A percentile compares a stretch with the other conserved stretches of the same genome.
Evolutionary conservation across 2,888 invertebrate genomes (phyloP).

Genomic region (Rhagium mordax): DNA sequence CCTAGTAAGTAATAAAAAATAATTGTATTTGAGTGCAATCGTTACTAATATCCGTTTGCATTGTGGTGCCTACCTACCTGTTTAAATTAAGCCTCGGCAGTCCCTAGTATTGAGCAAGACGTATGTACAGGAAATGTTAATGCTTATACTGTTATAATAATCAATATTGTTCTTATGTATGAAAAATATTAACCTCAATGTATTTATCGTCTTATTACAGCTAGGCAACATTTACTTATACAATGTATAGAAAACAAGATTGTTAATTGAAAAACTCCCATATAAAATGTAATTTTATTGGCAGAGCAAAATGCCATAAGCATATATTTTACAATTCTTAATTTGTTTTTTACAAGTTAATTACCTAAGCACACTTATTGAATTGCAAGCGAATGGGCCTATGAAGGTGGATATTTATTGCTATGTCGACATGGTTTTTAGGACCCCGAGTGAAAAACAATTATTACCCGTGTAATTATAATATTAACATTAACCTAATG

Average conservation of each 20-base stretch:
- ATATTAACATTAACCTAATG: neutral
- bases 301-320: neutral
- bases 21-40: no score
- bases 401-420: neutral
- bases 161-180: neutral
- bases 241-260: neutral
- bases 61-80: no score
- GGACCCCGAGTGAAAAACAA: no score
- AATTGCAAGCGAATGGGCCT: neutral
- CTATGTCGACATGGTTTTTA: neutral
- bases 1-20: no score
- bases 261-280: neutral
- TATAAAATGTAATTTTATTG: neutral
- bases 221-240: neutral
- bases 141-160: neutral
- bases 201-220: neutral
- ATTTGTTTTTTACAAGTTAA: neutral
- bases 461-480: no score
- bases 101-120: neutral
- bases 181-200: neutral
- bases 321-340: neutral
- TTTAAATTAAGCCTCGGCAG: neutral
- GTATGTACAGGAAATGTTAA: neutral
- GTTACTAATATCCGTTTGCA: no score
- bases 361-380: neutral